A percentile compares a stretch with the other conserved stretches of the same genome.
Conservation (phyloP, 2,888 invertebrate species). For the Mimumesa dahlbomi region DNA sequence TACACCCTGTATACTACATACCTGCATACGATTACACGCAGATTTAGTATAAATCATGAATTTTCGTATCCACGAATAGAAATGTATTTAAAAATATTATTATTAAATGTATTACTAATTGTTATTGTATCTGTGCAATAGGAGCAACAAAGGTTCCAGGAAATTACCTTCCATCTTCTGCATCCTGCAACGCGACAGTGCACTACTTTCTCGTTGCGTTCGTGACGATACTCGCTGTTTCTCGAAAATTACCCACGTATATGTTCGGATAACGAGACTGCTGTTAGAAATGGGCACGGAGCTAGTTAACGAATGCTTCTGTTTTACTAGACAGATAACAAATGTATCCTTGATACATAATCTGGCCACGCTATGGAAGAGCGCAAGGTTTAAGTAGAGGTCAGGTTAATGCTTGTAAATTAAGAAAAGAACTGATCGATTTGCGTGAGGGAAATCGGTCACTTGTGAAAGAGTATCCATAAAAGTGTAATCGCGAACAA, state of each 20-base stretch:
- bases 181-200: slow-evolving; percentile 2
- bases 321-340: background rate
- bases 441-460: too few relatives aligned
- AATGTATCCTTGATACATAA: too few relatives aligned
- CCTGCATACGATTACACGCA: too few relatives aligned
- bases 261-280: slow-evolving; percentile 23
- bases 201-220: slow-evolving; percentile 9
- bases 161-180: slow-evolving; percentile 48
- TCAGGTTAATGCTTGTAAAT: too few relatives aligned
- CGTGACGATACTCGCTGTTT: background rate
- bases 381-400: too few relatives aligned
- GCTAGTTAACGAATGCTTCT: slow-evolving; percentile 29
- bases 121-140: slow-evolving; percentile 15
- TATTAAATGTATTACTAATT: too few relatives aligned
- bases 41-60: too few relatives aligned
- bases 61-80: background rate
- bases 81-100: background rate
- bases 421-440: too few relatives aligned
- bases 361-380: too few relatives aligned
- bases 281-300: slow-evolving; percentile 13
- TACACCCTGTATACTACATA: too few relatives aligned
- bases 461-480: too few relatives aligned
- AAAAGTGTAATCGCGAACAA: too few relatives aligned
- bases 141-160: slow-evolving; percentile 41
- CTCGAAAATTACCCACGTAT: slow-evolving; percentile 1